Evolutionary conservation across 2,888 invertebrate genomes (phyloP).

Genomic region (Hypercompe scribonia): DNA sequence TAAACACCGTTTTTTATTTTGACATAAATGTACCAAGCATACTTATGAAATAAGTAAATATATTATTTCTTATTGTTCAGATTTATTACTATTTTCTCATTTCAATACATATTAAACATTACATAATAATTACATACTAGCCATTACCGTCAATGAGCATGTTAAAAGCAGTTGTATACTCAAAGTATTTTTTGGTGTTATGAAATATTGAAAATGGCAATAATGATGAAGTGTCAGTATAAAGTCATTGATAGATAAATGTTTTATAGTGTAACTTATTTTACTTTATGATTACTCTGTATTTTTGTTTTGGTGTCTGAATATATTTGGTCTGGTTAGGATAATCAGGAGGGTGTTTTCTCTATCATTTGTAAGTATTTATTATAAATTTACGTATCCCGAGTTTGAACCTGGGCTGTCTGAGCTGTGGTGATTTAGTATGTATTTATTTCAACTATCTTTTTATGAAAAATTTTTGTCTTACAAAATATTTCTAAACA

Average conservation of each 20-base stretch:
- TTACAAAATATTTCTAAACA: constrained; percentile 50
- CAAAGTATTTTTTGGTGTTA: neutral
- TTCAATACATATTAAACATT: constrained; percentile 21
- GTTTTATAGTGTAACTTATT: constrained; percentile 4
- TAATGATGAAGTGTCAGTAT: constrained; percentile 18
- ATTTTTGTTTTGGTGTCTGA: constrained; percentile 48
- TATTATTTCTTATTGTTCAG: constrained; percentile 17
- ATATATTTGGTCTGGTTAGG: constrained; percentile 62
- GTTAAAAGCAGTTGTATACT: neutral
- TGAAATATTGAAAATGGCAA: constrained; percentile 33
- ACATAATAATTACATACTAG: neutral
- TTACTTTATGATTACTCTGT: constrained; percentile 28
- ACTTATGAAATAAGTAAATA: constrained; percentile 15
- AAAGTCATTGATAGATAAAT: constrained; percentile 4
- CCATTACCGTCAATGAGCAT: constrained; percentile 1
- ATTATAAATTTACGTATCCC: constrained; percentile 65
- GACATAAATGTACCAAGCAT: constrained; percentile 22
- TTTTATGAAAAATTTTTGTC: constrained; percentile 62
- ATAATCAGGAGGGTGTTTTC: constrained; percentile 74
- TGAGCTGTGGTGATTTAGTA: constrained; percentile 83
- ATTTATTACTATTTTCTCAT: constrained; percentile 23
- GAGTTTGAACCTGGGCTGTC: constrained; percentile 72
- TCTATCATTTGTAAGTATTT: constrained; percentile 80
- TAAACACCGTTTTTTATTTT: constrained; percentile 19
- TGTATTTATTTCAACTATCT: constrained; percentile 79